These are phyloP conservation scores for Andricus grossulariae DNA, from an alignment of 1,140 invertebrate genomes.

Conservation along the genomic window DNA sequence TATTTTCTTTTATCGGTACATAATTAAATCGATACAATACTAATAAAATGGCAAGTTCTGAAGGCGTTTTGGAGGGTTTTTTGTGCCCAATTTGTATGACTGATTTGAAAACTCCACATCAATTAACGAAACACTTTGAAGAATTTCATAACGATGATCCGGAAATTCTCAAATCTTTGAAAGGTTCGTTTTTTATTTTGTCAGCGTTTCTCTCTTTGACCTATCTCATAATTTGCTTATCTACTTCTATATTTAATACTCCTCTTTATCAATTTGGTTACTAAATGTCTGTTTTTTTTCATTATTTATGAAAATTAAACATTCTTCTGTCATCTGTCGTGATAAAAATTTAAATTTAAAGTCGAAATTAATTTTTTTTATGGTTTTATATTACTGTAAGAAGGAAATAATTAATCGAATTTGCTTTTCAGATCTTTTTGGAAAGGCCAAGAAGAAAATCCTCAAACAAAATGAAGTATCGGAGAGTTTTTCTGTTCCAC, in stretches of 20 bases:
- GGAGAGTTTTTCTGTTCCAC: slow-evolving; percentile 74
- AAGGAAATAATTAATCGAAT: background rate
- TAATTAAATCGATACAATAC: background rate
- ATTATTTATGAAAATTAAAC: slow-evolving; percentile 32
- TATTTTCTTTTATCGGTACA: background rate
- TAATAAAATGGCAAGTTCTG: slow-evolving; percentile 70
- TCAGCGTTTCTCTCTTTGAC: slow-evolving; percentile 19
- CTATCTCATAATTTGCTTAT: slow-evolving; percentile 36
- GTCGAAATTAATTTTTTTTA: too few species aligned
- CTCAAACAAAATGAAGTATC: slow-evolving; percentile 85
- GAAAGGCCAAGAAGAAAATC: slow-evolving; percentile 92
- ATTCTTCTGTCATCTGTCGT: too few species aligned
- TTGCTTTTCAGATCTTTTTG: slow-evolving; percentile 83
- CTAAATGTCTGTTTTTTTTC: slow-evolving; percentile 42
- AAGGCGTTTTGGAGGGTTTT: slow-evolving; percentile 91
- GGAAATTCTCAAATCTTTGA: slow-evolving; percentile 92
- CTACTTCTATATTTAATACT: slow-evolving; percentile 21
- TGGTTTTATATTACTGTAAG: too few species aligned
- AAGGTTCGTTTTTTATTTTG: slow-evolving; percentile 78
- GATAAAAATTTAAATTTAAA: too few species aligned
- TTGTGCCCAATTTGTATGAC: slow-evolving; percentile 95
- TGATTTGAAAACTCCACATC: slow-evolving; percentile 88
- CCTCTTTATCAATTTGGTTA: slow-evolving; percentile 39
- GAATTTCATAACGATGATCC: slow-evolving; percentile 92
- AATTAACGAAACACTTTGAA: slow-evolving; percentile 92